A percentile compares a stretch with the other conserved stretches of the same genome.
Conservation (phyloP, 2,888 invertebrate species). For the Lamproptera curius region DNA sequence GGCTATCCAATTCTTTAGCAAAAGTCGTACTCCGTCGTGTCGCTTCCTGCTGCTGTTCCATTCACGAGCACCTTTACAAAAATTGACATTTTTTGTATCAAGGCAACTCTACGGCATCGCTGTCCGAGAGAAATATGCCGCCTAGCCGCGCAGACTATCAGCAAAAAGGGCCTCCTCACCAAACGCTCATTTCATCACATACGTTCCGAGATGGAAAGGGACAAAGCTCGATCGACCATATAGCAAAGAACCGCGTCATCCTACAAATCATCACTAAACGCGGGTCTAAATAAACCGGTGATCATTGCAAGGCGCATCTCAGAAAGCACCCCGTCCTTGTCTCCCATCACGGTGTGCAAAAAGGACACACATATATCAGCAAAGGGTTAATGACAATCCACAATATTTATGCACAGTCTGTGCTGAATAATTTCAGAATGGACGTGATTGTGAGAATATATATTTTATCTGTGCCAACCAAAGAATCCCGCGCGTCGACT, state of each 20-base stretch:
- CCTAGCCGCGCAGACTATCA: slow-evolving; percentile 73
- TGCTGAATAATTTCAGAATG: slow-evolving; percentile 32
- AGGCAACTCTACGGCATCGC: slow-evolving; percentile 34
- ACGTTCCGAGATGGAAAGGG: slow-evolving; percentile 58
- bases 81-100: too few species aligned
- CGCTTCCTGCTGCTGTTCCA: too few species aligned
- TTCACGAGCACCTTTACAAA: too few species aligned
- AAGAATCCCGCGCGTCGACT: slow-evolving; percentile 7
- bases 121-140: slow-evolving; percentile 67
- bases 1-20: too few species aligned
- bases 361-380: slow-evolving; percentile 33
- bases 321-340: slow-evolving; percentile 57
- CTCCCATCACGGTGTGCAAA: slow-evolving; percentile 46
- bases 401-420: slow-evolving; percentile 37
- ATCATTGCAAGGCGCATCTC: slow-evolving; percentile 32
- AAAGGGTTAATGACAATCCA: slow-evolving; percentile 36
- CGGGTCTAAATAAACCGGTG: slow-evolving; percentile 33
- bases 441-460: slow-evolving; percentile 28
- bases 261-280: slow-evolving; percentile 30
- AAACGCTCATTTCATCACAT: slow-evolving; percentile 66
- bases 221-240: slow-evolving; percentile 31
- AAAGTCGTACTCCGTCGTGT: too few species aligned
- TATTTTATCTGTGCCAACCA: slow-evolving; percentile 11
- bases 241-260: slow-evolving; percentile 26
- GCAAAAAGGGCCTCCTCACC: slow-evolving; percentile 73